Conservation (phyloP, 2,888 invertebrate species). For the Hipparchia semele region DNA sequence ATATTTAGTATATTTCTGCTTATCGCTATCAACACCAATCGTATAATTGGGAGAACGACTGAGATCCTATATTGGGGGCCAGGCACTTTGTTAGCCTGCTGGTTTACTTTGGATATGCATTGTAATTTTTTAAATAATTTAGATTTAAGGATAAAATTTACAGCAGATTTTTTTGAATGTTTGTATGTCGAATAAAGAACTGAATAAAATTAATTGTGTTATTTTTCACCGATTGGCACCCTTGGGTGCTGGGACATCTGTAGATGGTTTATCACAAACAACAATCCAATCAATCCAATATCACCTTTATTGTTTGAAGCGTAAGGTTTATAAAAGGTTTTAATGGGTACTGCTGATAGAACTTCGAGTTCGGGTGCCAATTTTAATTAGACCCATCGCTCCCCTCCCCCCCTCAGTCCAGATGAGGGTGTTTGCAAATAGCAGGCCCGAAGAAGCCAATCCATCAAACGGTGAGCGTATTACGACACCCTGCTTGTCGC, state of each 20-base stretch:
- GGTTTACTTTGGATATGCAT: too few relatives aligned
- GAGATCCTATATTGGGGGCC: too few relatives aligned
- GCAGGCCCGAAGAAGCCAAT: constrained; percentile 82
- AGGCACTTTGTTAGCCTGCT: too few relatives aligned
- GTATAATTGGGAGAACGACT: too few relatives aligned
- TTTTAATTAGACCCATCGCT: constrained; percentile 74
- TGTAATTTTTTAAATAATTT: too few relatives aligned
- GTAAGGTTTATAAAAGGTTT: constrained; percentile 44
- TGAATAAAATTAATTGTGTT: background rate
- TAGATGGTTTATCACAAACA: constrained; percentile 33
- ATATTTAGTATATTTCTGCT: too few relatives aligned
- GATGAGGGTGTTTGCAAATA: constrained; percentile 83
- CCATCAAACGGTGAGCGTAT: constrained; percentile 81
- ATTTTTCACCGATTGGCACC: background rate
- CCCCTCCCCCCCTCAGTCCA: constrained; percentile 49
- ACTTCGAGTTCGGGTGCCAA: constrained; percentile 62
- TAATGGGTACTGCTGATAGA: constrained; percentile 39
- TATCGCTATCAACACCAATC: too few relatives aligned
- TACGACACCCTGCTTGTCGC: constrained; percentile 78
- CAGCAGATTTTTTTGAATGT: too few relatives aligned
- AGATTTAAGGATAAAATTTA: too few relatives aligned
- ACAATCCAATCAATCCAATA: constrained; percentile 35
- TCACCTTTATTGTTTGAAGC: constrained; percentile 41
- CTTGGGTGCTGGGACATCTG: background rate
- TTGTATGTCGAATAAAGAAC: too few relatives aligned